phyloP scores from a whole-genome alignment of 2,888 invertebrate genomes.

The Caenorhabditis doughertyi region DNA sequence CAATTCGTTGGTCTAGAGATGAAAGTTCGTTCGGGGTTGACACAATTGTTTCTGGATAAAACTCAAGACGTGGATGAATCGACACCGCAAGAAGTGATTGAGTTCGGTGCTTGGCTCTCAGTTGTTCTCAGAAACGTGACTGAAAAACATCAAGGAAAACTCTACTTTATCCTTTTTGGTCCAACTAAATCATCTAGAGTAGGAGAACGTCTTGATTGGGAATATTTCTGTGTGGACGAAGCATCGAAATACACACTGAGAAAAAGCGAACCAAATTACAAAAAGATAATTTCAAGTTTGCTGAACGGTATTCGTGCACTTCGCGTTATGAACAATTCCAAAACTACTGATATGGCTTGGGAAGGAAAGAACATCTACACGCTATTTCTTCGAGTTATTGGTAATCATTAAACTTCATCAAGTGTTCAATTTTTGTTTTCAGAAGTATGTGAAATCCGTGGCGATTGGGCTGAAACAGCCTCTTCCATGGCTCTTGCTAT shows the following conservation, averaged over 20 bases:
- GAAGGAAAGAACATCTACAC: constrained; percentile 45
- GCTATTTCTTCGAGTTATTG: constrained; percentile 49
- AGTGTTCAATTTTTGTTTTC: neutral
- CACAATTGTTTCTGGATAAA: constrained; percentile 50
- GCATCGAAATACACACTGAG: neutral
- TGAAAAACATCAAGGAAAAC: constrained; percentile 54
- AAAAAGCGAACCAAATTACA: constrained; percentile 36
- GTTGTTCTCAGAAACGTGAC: constrained; percentile 43
- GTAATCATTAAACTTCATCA: neutral
- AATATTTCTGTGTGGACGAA: constrained; percentile 33
- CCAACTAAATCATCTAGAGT: constrained; percentile 39
- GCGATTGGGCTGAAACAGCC: constrained; percentile 23
- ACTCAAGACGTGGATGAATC: constrained; percentile 57
- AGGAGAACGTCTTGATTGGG: constrained; percentile 57
- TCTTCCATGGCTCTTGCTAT: constrained; percentile 53
- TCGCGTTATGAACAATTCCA: constrained; percentile 51
- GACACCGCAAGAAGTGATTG: constrained; percentile 43
- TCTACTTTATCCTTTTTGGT: constrained; percentile 56
- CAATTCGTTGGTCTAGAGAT: constrained; percentile 43
- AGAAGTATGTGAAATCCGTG: constrained; percentile 32
- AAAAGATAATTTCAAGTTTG: constrained; percentile 25
- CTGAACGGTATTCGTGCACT: constrained; percentile 60
- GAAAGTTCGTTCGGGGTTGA: constrained; percentile 58
- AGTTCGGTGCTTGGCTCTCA: constrained; percentile 59
- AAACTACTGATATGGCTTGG: constrained; percentile 42